A percentile compares a stretch with the other conserved stretches of the same genome.
These are phyloP conservation scores for Rotaria sp. DNA, from an alignment of 2,888 invertebrate genomes.

Conservation along the genomic window DNA sequence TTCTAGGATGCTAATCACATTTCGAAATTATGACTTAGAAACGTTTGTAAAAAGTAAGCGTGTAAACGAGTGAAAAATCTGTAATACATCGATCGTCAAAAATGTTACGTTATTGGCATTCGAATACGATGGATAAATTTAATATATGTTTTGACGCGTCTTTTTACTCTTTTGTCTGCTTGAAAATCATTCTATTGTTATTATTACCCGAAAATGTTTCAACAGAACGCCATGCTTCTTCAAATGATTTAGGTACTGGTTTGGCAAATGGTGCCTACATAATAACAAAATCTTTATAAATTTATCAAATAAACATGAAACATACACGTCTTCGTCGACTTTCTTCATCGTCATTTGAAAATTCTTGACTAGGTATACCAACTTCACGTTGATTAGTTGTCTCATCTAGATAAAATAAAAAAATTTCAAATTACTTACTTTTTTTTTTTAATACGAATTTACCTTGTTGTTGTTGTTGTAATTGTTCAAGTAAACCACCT, in stretches of 20 bases:
- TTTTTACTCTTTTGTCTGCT: too few species aligned
- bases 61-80: too few species aligned
- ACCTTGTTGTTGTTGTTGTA: conserved; percentile 47
- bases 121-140: too few species aligned
- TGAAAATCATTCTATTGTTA: neutral
- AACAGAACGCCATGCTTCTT: conserved; percentile 75
- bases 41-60: too few species aligned
- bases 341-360: neutral
- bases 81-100: too few species aligned
- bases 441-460: neutral
- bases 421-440: too few species aligned
- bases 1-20: too few species aligned
- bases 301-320: neutral
- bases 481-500: conserved; percentile 69
- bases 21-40: too few species aligned
- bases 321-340: neutral
- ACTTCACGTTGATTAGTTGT: neutral
- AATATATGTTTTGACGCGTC: too few species aligned
- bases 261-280: conserved; percentile 68
- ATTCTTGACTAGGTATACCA: neutral
- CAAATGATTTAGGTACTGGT: conserved; percentile 88
- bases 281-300: too few species aligned
- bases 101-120: too few species aligned
- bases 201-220: neutral
- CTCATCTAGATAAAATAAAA: too few species aligned